Conservation (phyloP, 2,797 vertebrate species). For the Glyptemys insculpta region DNA sequence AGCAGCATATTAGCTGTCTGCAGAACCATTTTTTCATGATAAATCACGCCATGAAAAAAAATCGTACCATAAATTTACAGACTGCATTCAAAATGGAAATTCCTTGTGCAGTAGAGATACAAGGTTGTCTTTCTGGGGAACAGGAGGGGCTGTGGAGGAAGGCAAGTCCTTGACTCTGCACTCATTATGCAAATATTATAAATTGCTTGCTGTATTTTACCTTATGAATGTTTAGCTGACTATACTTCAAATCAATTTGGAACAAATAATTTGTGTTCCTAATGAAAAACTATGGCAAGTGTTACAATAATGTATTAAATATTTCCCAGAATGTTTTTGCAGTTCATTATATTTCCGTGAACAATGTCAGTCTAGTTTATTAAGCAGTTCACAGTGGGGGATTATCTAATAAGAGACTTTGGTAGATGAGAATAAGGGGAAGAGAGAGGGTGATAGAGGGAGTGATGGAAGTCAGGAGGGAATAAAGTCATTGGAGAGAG, state of each 20-base stretch:
- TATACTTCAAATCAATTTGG: neutral
- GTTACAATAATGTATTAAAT: neutral
- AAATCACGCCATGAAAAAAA: neutral
- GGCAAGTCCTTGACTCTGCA: neutral
- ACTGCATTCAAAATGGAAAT: neutral
- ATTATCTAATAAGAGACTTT: neutral
- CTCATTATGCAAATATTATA: neutral
- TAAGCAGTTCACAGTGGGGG: neutral
- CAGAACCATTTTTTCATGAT: neutral
- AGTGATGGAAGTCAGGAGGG: neutral
- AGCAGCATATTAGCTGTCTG: neutral
- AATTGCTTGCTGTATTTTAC: neutral
- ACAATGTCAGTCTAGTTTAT: neutral
- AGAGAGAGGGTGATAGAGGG: neutral
- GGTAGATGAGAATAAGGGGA: neutral
- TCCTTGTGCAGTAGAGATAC: neutral
- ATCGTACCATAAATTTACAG: neutral
- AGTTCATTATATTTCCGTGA: neutral
- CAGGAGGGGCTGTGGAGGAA: neutral
- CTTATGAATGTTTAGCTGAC: neutral
- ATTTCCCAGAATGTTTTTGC: neutral
- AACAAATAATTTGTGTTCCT: neutral
- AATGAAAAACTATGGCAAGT: neutral
- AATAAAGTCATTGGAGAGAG: neutral
- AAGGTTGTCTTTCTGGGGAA: neutral